Evolutionary conservation across 2,888 invertebrate genomes (phyloP).

Genomic region (Gibbula magus): DNA sequence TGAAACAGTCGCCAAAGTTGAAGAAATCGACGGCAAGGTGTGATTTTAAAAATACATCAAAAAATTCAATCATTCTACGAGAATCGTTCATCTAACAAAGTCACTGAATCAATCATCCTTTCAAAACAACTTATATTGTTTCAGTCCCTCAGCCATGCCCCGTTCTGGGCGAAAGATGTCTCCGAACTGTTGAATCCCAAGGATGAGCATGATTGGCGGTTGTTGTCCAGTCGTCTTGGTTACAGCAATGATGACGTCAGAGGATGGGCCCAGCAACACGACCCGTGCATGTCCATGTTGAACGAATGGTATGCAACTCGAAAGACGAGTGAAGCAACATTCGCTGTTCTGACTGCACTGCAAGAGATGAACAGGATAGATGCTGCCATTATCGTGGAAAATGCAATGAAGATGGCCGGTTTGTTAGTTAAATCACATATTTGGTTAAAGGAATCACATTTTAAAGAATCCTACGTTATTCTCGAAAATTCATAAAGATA

Average conservation of each 20-base stretch:
- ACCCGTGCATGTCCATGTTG: conserved; percentile 72
- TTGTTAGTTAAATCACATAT: neutral
- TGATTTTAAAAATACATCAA: neutral
- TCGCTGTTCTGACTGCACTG: conserved; percentile 63
- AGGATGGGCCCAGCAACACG: conserved; percentile 69
- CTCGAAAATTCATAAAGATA: neutral
- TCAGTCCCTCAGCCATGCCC: conserved; percentile 71
- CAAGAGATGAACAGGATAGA: conserved; percentile 70
- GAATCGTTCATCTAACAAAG: too few species aligned
- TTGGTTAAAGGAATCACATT: neutral
- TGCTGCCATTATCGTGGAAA: conserved; percentile 67
- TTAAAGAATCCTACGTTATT: neutral
- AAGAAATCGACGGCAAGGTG: conserved; percentile 70
- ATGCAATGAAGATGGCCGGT: conserved; percentile 68
- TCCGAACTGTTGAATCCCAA: conserved; percentile 67
- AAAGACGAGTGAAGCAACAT: conserved; percentile 67
- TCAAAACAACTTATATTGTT: too few species aligned
- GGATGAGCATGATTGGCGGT: conserved; percentile 69
- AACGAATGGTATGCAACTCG: conserved; percentile 73
- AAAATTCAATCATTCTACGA: neutral
- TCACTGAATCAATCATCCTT: too few species aligned
- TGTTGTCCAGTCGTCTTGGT: conserved; percentile 68
- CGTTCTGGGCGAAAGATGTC: conserved; percentile 70
- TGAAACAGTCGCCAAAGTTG: conserved; percentile 60
- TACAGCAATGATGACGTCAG: conserved; percentile 70